These are phyloP conservation scores for Xiphophorus couchianus DNA, from an alignment of 2,113 vertebrate genomes.

Conservation along the genomic window DNA sequence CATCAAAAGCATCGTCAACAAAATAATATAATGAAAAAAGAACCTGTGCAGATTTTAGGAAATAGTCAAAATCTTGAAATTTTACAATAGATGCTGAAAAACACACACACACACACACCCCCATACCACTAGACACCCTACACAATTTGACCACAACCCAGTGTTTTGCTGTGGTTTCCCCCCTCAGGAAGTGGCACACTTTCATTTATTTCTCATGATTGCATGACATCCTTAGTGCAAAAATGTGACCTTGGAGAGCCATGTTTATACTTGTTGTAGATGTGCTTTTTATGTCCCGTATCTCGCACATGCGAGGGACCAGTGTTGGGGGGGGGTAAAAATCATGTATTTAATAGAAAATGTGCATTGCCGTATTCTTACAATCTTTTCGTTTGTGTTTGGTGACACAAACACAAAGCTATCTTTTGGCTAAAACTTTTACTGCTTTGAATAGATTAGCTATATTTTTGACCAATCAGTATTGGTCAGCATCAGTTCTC, in stretches of 20 bases:
- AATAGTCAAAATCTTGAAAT: constrained; percentile 17
- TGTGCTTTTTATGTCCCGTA: constrained; percentile 17
- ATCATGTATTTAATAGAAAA: constrained; percentile 31
- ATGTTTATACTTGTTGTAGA: constrained; percentile 34
- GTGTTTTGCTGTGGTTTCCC: constrained; percentile 32
- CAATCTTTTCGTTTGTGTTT: constrained; percentile 13
- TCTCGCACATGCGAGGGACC: constrained; percentile 12
- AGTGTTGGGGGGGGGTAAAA: constrained; percentile 8
- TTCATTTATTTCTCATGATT: constrained; percentile 69
- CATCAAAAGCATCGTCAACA: not conserved
- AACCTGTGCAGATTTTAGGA: not conserved
- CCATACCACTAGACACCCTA: too few species aligned
- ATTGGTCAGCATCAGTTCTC: too few species aligned
- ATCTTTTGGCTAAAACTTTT: not conserved
- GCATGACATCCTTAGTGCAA: constrained; percentile 60
- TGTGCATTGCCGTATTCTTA: constrained; percentile 9
- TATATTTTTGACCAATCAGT: too few species aligned
- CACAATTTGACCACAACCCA: constrained; percentile 5
- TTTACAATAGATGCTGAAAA: not conserved
- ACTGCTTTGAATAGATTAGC: not conserved
- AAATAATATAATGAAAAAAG: not conserved
- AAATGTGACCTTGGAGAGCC: constrained; percentile 69
- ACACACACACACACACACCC: not conserved
- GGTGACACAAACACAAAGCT: constrained; percentile 23
- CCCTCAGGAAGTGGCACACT: constrained; percentile 37